Base-by-base conservation (phyloP, 2,797 vertebrate genomes). In the Merluccius polli region DNA sequence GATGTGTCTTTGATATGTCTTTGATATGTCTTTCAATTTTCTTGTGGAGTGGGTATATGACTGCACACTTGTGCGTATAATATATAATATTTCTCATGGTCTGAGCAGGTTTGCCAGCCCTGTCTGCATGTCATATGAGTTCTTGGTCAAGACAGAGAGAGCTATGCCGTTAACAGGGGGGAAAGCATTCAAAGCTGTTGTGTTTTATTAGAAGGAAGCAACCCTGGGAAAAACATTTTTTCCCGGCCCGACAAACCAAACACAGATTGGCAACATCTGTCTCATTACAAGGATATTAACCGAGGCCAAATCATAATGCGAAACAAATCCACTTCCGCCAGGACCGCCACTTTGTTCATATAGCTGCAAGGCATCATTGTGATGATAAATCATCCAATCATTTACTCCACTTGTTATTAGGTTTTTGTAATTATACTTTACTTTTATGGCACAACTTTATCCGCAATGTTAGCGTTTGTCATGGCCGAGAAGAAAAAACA, bases 181-280 rank as follows among this genome's bases (percentile, higher is more conserved):
- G n/a, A n/a, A 18, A 70, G 52, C 73, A 74, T 79, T 29, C 48
- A 82, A 73, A 33, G 79, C 74, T 10, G 52, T 27, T 24, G 52
- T 63, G n/a, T 63, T 70, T 73, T 69, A 35, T 38, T 70, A 75
- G 73, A 79, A 74, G 35, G 33, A 77, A 29, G 41, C 29, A 74
- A 75, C 13, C 0, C 10, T 27, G 29, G 52, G 72, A 72, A 74
- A 32, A 38, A 29, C 0, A 73, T 27, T 63, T 24, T 63, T n/a
- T 4, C 44, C 13, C 4, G 0, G 18, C 63, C 44, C 44, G 74
- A 18, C 79, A 30, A 21, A 78, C 78, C 79, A 30, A 4, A 77
- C 78, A 84, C 84, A 87, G 83, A 84, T 1, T 69, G 70, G 48
- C 1, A 0, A 79, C 78, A 79, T 75, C 69, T 71, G 48, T 41